phyloP scores from a whole-genome alignment of 2,888 invertebrate species.

The Clivina fossor region DNA sequence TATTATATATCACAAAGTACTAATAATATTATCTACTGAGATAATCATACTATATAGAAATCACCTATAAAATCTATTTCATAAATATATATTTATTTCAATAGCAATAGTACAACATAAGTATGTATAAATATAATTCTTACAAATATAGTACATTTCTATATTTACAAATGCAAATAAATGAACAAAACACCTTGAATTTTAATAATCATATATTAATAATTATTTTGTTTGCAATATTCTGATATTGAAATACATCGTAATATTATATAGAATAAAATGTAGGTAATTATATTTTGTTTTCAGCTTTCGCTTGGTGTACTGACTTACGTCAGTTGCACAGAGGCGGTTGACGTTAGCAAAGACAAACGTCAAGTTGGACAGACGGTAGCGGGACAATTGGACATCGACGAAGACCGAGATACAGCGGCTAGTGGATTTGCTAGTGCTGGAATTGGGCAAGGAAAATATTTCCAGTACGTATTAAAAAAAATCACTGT shows the following conservation, averaged over 20 bases:
- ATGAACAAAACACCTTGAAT: no score
- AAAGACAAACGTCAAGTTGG: constrained; percentile 35
- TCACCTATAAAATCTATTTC: no score
- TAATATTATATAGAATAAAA: neutral
- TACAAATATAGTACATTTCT: no score
- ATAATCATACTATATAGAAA: no score
- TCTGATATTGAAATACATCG: neutral
- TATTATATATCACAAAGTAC: no score
- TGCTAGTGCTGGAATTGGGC: constrained; percentile 40
- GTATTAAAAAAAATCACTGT: no score
- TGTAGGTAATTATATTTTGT: neutral
- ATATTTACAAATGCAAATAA: no score
- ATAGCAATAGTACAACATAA: no score
- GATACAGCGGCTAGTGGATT: constrained; percentile 32
- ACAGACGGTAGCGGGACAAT: constrained; percentile 19
- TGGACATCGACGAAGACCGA: constrained; percentile 29
- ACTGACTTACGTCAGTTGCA: constrained; percentile 18
- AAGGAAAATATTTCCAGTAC: constrained; percentile 58
- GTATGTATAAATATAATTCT: no score
- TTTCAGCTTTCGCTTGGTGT: constrained; percentile 27
- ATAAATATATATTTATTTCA: no score
- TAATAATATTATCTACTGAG: no score
- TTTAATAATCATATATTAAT: neutral
- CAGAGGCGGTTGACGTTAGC: constrained; percentile 18
- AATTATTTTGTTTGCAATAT: neutral